phyloP scores from a whole-genome alignment of 2,797 vertebrate genomes.

The Natrix natrix region DNA sequence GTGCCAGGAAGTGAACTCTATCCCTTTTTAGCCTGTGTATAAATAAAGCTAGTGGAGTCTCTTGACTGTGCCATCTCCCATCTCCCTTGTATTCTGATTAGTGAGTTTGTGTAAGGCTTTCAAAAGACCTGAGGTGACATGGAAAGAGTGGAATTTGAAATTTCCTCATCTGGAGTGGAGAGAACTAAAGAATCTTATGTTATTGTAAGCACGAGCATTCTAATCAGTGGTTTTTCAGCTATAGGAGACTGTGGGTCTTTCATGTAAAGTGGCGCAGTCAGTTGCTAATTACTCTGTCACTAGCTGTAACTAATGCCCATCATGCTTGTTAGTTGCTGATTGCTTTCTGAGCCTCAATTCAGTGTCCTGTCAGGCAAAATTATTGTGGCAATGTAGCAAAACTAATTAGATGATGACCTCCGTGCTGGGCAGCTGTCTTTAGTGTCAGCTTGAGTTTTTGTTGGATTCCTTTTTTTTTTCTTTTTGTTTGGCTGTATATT shows the following conservation, averaged over 20 bases:
- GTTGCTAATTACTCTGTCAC: slow-evolving; percentile 77
- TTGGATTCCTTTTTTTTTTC: slow-evolving; percentile 10
- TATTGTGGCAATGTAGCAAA: slow-evolving; percentile 66
- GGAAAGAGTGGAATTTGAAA: neutral
- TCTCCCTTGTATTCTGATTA: neutral
- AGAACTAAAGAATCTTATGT: neutral
- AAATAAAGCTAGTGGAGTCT: neutral
- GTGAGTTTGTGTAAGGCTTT: neutral
- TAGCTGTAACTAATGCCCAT: slow-evolving; percentile 69
- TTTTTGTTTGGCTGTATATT: neutral
- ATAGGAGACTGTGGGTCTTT: slow-evolving; percentile 23
- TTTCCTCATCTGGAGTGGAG: neutral
- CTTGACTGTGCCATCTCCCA: neutral
- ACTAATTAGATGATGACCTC: slow-evolving; percentile 64
- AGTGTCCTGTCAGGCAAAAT: slow-evolving; percentile 66
- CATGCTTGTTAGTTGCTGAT: slow-evolving; percentile 59
- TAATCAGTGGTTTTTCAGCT: neutral
- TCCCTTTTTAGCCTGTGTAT: neutral
- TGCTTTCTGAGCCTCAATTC: slow-evolving; percentile 59
- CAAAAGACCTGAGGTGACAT: neutral
- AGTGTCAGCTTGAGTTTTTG: slow-evolving; percentile 43
- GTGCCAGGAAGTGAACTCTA: neutral
- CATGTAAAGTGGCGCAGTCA: slow-evolving; percentile 69
- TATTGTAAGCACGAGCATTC: slow-evolving; percentile 5
- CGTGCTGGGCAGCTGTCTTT: slow-evolving; percentile 47